Base-by-base conservation (phyloP, 2,113 vertebrate species). In the Petaurus breviceps region DNA sequence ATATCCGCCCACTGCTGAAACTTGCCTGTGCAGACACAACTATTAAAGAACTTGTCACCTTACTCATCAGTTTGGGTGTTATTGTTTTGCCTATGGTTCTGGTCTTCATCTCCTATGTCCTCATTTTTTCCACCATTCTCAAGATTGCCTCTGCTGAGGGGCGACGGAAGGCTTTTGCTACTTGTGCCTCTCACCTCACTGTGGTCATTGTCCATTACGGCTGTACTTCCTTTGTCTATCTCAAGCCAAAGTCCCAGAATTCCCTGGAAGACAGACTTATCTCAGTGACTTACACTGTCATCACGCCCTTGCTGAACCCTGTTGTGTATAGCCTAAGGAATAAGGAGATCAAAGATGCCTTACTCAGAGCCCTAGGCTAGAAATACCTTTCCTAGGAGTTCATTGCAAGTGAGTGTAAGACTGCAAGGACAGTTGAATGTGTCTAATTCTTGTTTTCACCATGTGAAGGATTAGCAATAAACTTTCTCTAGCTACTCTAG, bases 141-240 rank as follows among this genome's bases (percentile, higher is more conserved):
- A 96, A 90, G 93, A 97, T 97, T 47, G 68, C n/a, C 46, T 97
- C 96, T 0, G n/a, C 93, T 3, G 90, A 93, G 22, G 96, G 96
- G 31, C 10, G 2, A 51, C 93, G 92, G 31, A 97, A 95, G n/a
- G 92, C 97, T 6, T 97, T 97, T 19, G 53, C 95, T 49, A 96
- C 95, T 0, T 97, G 95, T 3, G 90, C 93, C 50, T 97, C 95
- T 25, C 94, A 97, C 31, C 92, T 98, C 91, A 97, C 91, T 0
- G 92, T 97, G 14, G 96, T 96, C 23, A 84, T 96, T n/a, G 50
- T 98, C 49, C 97, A 95, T 8, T 95, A 96, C 1, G 94, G 94
- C 7, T 95, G 95, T 26, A 95, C 91, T 25, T 94, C 91, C 46
- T 97, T 98, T 57, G 96, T 96, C 91, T 98, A 97, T 55, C 89